A percentile compares a stretch with the other conserved stretches of the same genome.
Evolutionary conservation across 2,888 invertebrate species (phyloP).

Genomic region (Pegoplata infirma): DNA sequence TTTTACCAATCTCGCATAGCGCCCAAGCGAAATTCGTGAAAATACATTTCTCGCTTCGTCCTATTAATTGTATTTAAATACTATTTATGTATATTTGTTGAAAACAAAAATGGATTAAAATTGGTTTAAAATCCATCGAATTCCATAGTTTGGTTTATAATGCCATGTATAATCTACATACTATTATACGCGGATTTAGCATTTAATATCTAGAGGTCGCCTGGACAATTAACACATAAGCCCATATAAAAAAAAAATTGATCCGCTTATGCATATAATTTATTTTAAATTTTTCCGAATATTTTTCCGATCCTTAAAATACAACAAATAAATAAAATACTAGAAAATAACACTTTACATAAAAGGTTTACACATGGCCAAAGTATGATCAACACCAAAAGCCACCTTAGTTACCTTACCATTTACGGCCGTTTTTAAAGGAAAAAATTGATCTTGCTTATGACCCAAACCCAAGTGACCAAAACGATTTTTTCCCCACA

Average conservation of each 20-base stretch:
- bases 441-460: slow-evolving; percentile 90
- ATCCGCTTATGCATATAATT: neutral
- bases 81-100: too few relatives aligned
- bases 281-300: neutral
- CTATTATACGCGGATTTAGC: too few relatives aligned
- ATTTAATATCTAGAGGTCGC: too few relatives aligned
- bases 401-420: slow-evolving; percentile 85
- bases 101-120: too few relatives aligned
- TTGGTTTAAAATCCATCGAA: too few relatives aligned
- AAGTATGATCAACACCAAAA: slow-evolving; percentile 92
- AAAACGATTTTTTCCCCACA: slow-evolving; percentile 93
- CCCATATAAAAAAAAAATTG: neutral
- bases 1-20: too few relatives aligned
- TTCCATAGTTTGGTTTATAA: too few relatives aligned
- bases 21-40: too few relatives aligned
- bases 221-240: too few relatives aligned
- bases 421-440: slow-evolving; percentile 89
- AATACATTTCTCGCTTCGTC: too few relatives aligned
- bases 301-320: neutral
- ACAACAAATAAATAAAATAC: slow-evolving; percentile 4
- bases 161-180: too few relatives aligned
- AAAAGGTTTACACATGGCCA: slow-evolving; percentile 87
- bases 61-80: too few relatives aligned
- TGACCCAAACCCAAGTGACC: slow-evolving; percentile 92
- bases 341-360: slow-evolving; percentile 74